Conservation (phyloP, 2,113 vertebrate species). For the human (Homo sapiens) region DNA sequence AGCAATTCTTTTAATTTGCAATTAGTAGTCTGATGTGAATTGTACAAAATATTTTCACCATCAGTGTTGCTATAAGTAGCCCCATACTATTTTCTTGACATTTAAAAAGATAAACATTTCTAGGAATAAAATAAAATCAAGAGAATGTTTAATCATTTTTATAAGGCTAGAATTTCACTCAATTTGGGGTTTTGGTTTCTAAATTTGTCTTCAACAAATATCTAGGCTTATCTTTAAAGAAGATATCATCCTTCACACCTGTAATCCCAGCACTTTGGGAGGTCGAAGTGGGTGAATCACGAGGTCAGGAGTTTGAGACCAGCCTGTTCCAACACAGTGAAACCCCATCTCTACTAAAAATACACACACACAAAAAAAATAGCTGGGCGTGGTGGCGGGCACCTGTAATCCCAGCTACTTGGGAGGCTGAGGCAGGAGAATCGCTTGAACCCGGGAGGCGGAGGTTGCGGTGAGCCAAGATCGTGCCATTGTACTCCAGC, state of each 20-base stretch:
- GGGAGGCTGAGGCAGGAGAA: too few relatives aligned
- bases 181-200: slow-evolving; percentile 46
- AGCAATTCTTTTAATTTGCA: slow-evolving; percentile 59
- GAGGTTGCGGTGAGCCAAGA: too few relatives aligned
- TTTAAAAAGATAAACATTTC: slow-evolving; percentile 31
- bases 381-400: too few relatives aligned
- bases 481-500: too few relatives aligned
- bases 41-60: slow-evolving; percentile 34
- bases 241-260: neutral
- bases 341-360: too few relatives aligned
- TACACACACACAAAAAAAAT: too few relatives aligned
- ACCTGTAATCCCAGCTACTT: too few relatives aligned
- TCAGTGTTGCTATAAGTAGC: neutral
- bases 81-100: slow-evolving; percentile 51
- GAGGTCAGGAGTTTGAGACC: too few relatives aligned
- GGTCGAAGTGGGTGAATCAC: too few relatives aligned
- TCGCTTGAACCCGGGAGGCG: too few relatives aligned
- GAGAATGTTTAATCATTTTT: slow-evolving; percentile 49
- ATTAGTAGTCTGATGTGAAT: slow-evolving; percentile 36
- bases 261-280: too few relatives aligned
- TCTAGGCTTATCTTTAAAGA: slow-evolving; percentile 54
- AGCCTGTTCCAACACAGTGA: too few relatives aligned
- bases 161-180: neutral
- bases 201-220: slow-evolving; percentile 58
- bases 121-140: slow-evolving; percentile 62